Conservation (phyloP, 2,888 invertebrate genomes). For the Herminia tarsipennalis region DNA sequence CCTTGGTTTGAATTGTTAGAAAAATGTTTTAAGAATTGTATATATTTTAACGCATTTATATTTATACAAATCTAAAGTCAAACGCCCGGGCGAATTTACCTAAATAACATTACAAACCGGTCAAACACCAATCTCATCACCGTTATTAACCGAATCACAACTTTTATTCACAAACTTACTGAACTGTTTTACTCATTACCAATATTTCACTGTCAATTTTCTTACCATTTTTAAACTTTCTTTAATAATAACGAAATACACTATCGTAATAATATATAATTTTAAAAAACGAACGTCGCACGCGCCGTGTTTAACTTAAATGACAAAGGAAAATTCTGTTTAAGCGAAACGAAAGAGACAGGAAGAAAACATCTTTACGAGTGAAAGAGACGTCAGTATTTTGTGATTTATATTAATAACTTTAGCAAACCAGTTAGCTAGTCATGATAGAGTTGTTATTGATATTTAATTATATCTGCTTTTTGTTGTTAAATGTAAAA, state of each 20-base stretch:
- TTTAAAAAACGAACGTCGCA: slow-evolving; percentile 13
- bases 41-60: too few species aligned
- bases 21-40: too few species aligned
- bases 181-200: too few species aligned
- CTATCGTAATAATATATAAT: neutral
- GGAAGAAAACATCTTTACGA: slow-evolving; percentile 19
- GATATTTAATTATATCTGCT: slow-evolving; percentile 9
- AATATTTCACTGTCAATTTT: too few species aligned
- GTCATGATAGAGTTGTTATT: slow-evolving; percentile 16
- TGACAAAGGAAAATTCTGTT: slow-evolving; percentile 26
- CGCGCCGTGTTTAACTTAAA: slow-evolving; percentile 24
- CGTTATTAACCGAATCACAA: too few species aligned
- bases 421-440: slow-evolving; percentile 30
- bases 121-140: neutral
- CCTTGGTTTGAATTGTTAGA: too few species aligned
- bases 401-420: slow-evolving; percentile 13
- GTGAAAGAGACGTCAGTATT: slow-evolving; percentile 24
- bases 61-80: too few species aligned
- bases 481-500: slow-evolving; percentile 8
- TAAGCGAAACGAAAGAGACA: slow-evolving; percentile 15
- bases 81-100: too few species aligned
- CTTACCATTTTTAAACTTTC: slow-evolving; percentile 15
- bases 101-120: slow-evolving; percentile 3
- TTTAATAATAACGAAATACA: neutral
- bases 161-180: too few species aligned